Percentiles rank a stretch among this genome's conserved stretches.
These are phyloP conservation scores for Phytoseiulus persimilis DNA, from an alignment of 2,888 invertebrate genomes.

Conservation along the genomic window DNA sequence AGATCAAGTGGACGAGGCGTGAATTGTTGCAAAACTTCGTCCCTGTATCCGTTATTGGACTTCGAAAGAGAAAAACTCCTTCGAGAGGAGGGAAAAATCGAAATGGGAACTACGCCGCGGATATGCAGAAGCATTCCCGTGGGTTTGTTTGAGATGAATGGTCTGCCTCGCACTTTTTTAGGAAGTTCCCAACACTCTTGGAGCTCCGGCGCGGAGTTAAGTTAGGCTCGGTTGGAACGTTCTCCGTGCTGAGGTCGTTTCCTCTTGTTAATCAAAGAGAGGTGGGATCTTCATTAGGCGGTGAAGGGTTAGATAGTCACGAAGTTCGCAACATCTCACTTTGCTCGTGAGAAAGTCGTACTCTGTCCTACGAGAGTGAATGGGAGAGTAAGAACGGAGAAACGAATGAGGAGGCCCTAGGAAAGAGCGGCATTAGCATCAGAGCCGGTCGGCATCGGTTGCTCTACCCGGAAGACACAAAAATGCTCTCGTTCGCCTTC, in stretches of 20 bases:
- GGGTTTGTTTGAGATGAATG: too few relatives aligned
- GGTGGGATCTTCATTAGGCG: background rate
- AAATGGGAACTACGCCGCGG: too few relatives aligned
- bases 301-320: background rate
- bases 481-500: background rate
- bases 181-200: too few relatives aligned
- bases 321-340: constrained; percentile 5
- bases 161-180: too few relatives aligned
- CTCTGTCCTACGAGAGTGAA: background rate
- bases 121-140: too few relatives aligned
- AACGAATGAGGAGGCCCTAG: background rate
- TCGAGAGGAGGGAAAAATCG: too few relatives aligned
- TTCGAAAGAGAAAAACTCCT: too few relatives aligned
- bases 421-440: background rate
- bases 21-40: too few relatives aligned
- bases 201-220: background rate
- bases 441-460: background rate
- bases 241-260: background rate
- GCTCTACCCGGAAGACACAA: background rate
- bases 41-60: too few relatives aligned
- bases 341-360: background rate
- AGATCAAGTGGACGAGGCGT: too few relatives aligned
- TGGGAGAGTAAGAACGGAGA: background rate
- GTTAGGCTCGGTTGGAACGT: background rate
- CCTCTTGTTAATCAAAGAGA: background rate